Percentiles rank a stretch among this genome's conserved stretches.
Conservation (phyloP, 2,888 invertebrate genomes). For the Archips crataeganus region DNA sequence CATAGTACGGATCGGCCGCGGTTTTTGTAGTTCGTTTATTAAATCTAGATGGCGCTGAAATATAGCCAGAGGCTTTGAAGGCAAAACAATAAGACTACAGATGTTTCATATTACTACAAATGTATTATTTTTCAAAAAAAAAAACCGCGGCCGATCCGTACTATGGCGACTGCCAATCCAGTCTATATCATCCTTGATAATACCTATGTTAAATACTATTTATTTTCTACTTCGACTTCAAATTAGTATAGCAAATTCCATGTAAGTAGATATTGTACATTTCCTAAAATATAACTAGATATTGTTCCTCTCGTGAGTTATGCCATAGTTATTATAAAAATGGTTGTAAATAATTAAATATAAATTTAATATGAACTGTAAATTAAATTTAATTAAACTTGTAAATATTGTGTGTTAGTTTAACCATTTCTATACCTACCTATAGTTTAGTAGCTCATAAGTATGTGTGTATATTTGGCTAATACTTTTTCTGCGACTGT, state of each 20-base stretch:
- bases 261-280: slow-evolving; percentile 55
- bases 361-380: slow-evolving; percentile 32
- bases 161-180: no score
- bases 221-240: slow-evolving; percentile 68
- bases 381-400: slow-evolving; percentile 48
- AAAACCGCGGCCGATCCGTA: no score
- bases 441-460: slow-evolving; percentile 50
- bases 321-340: slow-evolving; percentile 32
- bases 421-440: slow-evolving; percentile 35
- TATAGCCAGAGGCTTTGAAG: no score
- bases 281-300: slow-evolving; percentile 47
- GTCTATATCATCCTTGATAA: no score
- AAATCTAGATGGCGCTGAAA: no score
- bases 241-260: slow-evolving; percentile 41
- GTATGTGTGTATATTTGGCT: slow-evolving; percentile 71
- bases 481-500: slow-evolving; percentile 62
- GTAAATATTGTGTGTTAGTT: slow-evolving; percentile 63
- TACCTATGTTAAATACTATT: slow-evolving; percentile 53
- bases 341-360: slow-evolving; percentile 33
- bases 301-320: slow-evolving; percentile 59
- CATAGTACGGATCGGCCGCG: no score
- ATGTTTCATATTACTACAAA: no score
- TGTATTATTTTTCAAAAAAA: no score
- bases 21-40: no score
- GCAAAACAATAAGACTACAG: no score